Conservation (phyloP, 2,113 vertebrate genomes). For the Rattus norvegicus region DNA sequence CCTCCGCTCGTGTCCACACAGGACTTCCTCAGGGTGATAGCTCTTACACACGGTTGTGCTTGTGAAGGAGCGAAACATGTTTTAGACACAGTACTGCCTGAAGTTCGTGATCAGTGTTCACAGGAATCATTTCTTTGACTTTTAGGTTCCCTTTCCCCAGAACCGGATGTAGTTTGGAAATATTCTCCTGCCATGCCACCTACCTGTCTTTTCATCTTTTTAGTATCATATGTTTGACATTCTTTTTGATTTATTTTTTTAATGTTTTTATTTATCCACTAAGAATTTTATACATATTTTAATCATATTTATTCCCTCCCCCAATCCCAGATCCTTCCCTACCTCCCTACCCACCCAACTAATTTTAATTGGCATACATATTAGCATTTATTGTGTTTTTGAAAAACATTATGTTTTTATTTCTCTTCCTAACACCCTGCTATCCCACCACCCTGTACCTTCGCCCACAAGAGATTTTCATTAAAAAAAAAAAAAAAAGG, state of each 20-base stretch:
- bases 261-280: neutral
- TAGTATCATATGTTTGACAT: no score
- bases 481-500: neutral
- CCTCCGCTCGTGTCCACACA: accelerated
- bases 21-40: neutral
- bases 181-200: neutral
- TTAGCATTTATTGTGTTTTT: neutral
- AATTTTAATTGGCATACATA: neutral
- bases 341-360: neutral
- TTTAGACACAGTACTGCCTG: neutral
- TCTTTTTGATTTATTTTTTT: neutral
- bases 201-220: neutral
- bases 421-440: neutral
- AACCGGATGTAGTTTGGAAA: neutral
- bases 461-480: neutral
- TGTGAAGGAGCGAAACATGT: neutral
- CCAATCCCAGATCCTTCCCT: neutral
- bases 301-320: no score
- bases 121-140: neutral
- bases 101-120: neutral
- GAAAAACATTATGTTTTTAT: neutral
- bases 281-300: neutral
- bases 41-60: neutral
- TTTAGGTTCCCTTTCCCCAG: neutral
- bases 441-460: neutral